Percentiles rank a stretch among this genome's conserved stretches.
phyloP scores from a whole-genome alignment of 2,797 vertebrate genomes.

The Sebastolobus altivelis region DNA sequence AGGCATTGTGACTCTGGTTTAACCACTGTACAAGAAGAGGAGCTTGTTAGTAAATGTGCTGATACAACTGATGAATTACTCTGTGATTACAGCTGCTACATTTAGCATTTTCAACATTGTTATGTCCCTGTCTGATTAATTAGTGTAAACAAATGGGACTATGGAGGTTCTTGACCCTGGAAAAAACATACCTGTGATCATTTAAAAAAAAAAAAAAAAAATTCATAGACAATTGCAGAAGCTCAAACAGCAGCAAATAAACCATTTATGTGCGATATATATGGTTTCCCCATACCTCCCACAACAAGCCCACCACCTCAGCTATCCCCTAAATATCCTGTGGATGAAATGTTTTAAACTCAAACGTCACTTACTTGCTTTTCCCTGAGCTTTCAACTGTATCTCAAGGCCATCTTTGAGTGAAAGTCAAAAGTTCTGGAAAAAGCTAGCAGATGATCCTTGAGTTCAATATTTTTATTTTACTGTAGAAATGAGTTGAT shows the following conservation, averaged over 20 bases:
- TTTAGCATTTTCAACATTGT: neutral
- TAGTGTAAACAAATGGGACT: neutral
- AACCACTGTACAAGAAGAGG: conserved; percentile 85
- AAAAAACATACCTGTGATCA: neutral
- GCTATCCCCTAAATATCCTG: neutral
- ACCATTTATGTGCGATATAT: no score
- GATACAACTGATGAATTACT: neutral
- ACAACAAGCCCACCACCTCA: neutral
- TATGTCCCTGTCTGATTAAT: neutral
- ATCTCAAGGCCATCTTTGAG: neutral
- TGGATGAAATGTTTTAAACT: neutral
- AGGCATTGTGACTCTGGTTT: conserved; percentile 97
- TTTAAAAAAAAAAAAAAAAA: no score
- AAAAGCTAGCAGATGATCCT: neutral
- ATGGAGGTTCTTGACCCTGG: neutral
- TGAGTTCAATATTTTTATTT: neutral
- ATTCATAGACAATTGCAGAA: neutral
- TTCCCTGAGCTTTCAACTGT: neutral
- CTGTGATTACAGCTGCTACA: neutral
- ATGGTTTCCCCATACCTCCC: no score
- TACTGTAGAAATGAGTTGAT: neutral
- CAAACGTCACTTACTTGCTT: neutral
- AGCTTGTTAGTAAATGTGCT: neutral
- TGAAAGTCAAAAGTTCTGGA: neutral
- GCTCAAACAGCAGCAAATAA: neutral